Base-by-base conservation (phyloP, 1,140 invertebrate species). In the Eriosoma lanigerum region DNA sequence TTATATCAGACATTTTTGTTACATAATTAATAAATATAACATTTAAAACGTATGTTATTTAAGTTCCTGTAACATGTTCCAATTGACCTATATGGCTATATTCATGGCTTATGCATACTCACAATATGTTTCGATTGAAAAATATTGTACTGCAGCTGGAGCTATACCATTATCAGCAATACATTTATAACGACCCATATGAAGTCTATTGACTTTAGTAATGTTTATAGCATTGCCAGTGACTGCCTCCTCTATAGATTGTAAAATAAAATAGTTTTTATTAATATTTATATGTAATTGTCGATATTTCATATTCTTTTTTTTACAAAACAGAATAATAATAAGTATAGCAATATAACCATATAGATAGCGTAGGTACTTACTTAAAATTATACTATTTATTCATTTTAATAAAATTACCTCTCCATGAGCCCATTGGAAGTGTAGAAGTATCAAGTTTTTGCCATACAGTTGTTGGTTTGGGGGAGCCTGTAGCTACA, bases 131-230 rank as follows among this genome's bases (percentile, higher is more conserved):
- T 96, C 92, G 12, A 98, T 88, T 73, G 89, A 89, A 82, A 93
- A 94, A 50, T 90, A 92, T 85, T 94, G 93, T 85, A 90, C 92
- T 50, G 91, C 93, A 54, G 91, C 87, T 0, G 95, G 95, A 21
- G 93, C 91, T 83, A 97, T 90, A 3, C 95, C 95, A 86, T 97
- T 97, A 85, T 93, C 91, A 52, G 95, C 95, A 29, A 92, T 89
- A 83, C 96, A 97, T 15, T 90, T 89, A 84, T 96, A 96, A 38
- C 89, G 90, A 66, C 94, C 95, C 88, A 95, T 96, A 84, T 97
- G 94, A 83, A 91, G 90, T 70, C 96, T 88, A 32, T 91, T 94
- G 10, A 96, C 91, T 83, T 90, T 89, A 1, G 91, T 93, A 80
- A 97, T 91, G 85, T 93, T 94, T 50, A 97, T 87, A 6, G 90